A percentile compares a stretch with the other conserved stretches of the same genome.
Evolutionary conservation across 1,140 invertebrate genomes (phyloP).

Genomic region (Drosophila bipectinata): DNA sequence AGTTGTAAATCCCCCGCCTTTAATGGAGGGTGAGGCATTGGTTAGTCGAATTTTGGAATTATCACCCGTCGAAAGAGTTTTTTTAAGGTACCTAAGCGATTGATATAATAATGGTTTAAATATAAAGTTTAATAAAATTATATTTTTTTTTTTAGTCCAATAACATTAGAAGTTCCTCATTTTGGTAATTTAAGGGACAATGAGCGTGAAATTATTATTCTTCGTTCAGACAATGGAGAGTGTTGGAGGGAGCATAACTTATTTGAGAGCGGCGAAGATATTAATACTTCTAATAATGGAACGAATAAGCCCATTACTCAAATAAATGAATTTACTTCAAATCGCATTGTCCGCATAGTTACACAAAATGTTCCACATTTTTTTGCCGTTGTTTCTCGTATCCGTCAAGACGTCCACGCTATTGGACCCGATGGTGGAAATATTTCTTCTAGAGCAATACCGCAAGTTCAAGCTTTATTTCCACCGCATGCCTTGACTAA

Average conservation of each 20-base stretch:
- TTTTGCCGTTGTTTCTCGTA: constrained; percentile 98
- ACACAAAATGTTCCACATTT: constrained; percentile 99
- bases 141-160: constrained; percentile 86
- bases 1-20: constrained; percentile 96
- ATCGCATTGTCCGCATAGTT: constrained; percentile 96
- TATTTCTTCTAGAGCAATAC: constrained; percentile 97
- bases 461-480: constrained; percentile 99
- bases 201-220: constrained; percentile 98
- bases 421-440: constrained; percentile 99
- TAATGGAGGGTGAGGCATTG: constrained; percentile 99
- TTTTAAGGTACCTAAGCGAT: constrained; percentile 88
- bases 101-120: not conserved
- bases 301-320: constrained; percentile 93
- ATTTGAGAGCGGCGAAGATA: constrained; percentile 97
- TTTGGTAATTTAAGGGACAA: constrained; percentile 97
- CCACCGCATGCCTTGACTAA: constrained; percentile 99
- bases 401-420: constrained; percentile 99
- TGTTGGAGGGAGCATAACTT: constrained; percentile 98
- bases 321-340: constrained; percentile 92
- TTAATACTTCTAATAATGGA: constrained; percentile 94
- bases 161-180: constrained; percentile 99
- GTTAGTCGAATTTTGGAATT: constrained; percentile 98
- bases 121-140: not conserved
- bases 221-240: constrained; percentile 98
- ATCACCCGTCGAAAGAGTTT: constrained; percentile 98